Base-by-base conservation (phyloP, 2,113 vertebrate species). In the Columba livia region DNA sequence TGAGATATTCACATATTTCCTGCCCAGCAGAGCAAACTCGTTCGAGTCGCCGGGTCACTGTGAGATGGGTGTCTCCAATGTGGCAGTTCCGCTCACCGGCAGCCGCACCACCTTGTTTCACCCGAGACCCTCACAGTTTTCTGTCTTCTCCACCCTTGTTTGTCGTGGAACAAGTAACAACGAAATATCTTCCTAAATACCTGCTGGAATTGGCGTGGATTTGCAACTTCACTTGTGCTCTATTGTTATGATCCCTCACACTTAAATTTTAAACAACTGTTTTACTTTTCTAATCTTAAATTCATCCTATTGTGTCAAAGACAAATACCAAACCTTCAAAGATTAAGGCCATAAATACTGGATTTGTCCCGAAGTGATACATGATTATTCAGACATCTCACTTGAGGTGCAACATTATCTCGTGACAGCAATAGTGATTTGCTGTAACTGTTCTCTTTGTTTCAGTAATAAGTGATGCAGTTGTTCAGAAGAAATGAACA, bases 361-460 rank as follows among this genome's bases (percentile, higher is more conserved):
- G 79, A 64, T 91, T 90, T 84, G 57, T 95, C 82, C 79, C 69
- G 64, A 56, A 78, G 82, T 40, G 67, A 11, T 23, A 83, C 13
- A 2, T 58, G 89, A 91, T 96, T 94, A 94, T 67, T 83, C 94
- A 95, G 88, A 96, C 75, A 66, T 96, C 93, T 95, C 94, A 90
- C 90, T 96, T 6, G 44, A 93, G 89, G 88, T 95, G 91, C 79
- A 67, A 51, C 82, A 80, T 94, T 94, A 83, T 71, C 94, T 93
- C 25, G 62, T 94, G 94, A 93, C 95, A 96, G 93, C 87, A 85
- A 31, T 84, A 80, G 75, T 84, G 79, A 90, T 96, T 95, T 94
- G 93, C 95, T 93, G 50, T 78, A 85, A 93, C 82, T 23, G 71
- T 60, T 94, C 82, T 74, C 85, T 90, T 90, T 90, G 85, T 58